These are phyloP conservation scores for Neosilurus hyrtlii DNA, from an alignment of 2,797 vertebrate species.

Conservation along the genomic window DNA sequence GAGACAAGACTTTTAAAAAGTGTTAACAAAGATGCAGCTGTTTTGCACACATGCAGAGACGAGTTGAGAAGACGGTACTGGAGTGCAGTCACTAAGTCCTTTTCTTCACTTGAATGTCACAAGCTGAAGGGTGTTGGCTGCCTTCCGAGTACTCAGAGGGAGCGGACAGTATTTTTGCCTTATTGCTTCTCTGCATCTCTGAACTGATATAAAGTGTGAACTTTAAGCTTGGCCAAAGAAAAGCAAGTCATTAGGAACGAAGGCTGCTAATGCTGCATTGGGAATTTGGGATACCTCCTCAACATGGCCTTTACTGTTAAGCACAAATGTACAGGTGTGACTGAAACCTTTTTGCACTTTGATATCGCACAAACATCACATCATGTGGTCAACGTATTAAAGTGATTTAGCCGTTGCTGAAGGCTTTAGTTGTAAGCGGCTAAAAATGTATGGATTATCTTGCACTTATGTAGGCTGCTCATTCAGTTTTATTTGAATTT, in stretches of 20 bases:
- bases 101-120: background rate
- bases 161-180: constrained; percentile 10
- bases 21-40: background rate
- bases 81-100: background rate
- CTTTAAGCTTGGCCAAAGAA: constrained; percentile 14
- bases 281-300: constrained; percentile 26
- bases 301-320: constrained; percentile 46
- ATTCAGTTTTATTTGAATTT: background rate
- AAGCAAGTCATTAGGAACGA: background rate
- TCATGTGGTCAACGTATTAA: constrained; percentile 13
- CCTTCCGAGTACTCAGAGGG: constrained; percentile 4
- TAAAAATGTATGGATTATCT: background rate
- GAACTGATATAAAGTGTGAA: constrained; percentile 12
- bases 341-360: constrained; percentile 41
- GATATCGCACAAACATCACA: constrained; percentile 33
- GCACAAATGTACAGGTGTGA: constrained; percentile 38
- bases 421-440: background rate
- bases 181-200: constrained; percentile 13
- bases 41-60: constrained; percentile 28
- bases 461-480: constrained; percentile 23
- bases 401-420: constrained; percentile 9
- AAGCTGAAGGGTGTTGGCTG: constrained; percentile 5
- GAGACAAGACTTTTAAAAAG: constrained; percentile 1
- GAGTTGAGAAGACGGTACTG: background rate
- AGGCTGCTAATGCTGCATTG: constrained; percentile 11